Evolutionary conservation across 2,888 invertebrate species (phyloP).

Genomic region (Parascotia fuliginaria): DNA sequence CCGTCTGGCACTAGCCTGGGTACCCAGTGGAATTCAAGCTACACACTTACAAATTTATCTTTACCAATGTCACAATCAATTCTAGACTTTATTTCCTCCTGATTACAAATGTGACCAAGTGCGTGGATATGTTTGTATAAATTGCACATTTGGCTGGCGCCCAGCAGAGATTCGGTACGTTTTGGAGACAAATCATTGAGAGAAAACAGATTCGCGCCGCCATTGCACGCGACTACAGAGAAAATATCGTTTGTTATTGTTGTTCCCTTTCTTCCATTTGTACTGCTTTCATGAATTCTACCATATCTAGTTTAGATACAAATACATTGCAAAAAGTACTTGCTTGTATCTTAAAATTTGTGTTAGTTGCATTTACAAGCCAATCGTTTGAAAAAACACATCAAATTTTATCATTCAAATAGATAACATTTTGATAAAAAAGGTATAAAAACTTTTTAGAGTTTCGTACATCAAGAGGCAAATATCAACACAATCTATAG

Average conservation of each 20-base stretch:
- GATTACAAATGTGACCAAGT: conserved; percentile 26
- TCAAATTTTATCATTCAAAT: too few species aligned
- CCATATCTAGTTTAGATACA: conserved; percentile 45
- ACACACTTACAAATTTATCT: conserved; percentile 57
- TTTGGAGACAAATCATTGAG: conserved; percentile 82
- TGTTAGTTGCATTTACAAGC: not conserved
- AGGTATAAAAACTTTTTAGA: too few species aligned
- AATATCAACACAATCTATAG: too few species aligned
- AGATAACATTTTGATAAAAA: too few species aligned
- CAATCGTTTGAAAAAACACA: too few species aligned
- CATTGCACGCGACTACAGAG: conserved; percentile 63
- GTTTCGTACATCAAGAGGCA: too few species aligned
- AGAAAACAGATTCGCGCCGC: conserved; percentile 81
- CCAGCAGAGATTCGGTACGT: conserved; percentile 79
- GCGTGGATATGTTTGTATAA: conserved; percentile 48
- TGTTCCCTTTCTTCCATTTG: conserved; percentile 57
- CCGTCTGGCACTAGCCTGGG: conserved; percentile 60
- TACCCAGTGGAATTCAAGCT: conserved; percentile 73
- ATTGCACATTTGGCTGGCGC: conserved; percentile 79
- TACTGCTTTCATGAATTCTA: conserved; percentile 46
- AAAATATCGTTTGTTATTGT: conserved; percentile 71
- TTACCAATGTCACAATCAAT: conserved; percentile 14
- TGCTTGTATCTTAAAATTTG: not conserved
- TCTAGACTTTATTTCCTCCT: conserved; percentile 37
- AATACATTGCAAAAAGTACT: conserved; percentile 17